These are phyloP conservation scores for Amblyjoppa proteus DNA, from an alignment of 2,888 invertebrate genomes.

Conservation along the genomic window DNA sequence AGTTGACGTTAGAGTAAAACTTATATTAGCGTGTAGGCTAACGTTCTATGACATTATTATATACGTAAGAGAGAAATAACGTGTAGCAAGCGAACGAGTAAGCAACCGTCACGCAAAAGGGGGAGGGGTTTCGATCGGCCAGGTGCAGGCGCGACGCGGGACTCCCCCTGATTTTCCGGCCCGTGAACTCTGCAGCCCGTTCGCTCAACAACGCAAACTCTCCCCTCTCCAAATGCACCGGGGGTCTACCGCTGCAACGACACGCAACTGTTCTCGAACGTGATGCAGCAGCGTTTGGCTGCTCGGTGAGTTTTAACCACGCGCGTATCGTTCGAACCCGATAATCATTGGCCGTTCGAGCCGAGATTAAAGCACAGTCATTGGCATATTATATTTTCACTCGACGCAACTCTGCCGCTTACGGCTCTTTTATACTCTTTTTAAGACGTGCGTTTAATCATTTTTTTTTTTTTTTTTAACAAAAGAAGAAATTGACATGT, in stretches of 20 bases:
- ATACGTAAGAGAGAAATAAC: constrained; percentile 49
- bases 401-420: not conserved
- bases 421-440: not conserved
- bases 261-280: constrained; percentile 62
- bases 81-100: constrained; percentile 41
- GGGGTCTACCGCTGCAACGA: constrained; percentile 55
- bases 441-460: not conserved
- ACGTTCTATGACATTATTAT: constrained; percentile 51
- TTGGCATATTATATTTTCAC: constrained; percentile 15
- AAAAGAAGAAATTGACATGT: not conserved
- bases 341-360: not conserved
- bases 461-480: not conserved
- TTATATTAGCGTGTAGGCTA: constrained; percentile 19
- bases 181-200: constrained; percentile 73
- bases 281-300: constrained; percentile 63
- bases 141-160: constrained; percentile 77
- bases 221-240: constrained; percentile 56
- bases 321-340: not conserved
- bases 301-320: constrained; percentile 48
- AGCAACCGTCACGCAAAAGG: constrained; percentile 62
- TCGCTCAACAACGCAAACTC: constrained; percentile 36
- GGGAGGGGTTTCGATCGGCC: constrained; percentile 75
- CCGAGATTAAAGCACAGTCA: not conserved
- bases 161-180: constrained; percentile 81
- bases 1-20: constrained; percentile 46